Base-by-base conservation (phyloP, 2,888 invertebrate species). In the Trissoscelio sp. region DNA sequence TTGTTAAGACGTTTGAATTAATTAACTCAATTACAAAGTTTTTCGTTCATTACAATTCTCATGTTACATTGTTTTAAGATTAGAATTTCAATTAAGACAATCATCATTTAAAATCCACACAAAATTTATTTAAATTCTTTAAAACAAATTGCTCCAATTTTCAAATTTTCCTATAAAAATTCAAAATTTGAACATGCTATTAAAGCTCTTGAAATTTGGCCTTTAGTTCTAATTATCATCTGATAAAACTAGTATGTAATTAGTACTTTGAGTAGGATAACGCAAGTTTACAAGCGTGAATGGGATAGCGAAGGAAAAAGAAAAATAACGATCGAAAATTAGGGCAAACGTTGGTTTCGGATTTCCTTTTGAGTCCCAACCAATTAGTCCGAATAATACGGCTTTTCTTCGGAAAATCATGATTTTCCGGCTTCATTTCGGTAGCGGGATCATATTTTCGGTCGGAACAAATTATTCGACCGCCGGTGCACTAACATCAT, bases 241-340 rank as follows among this genome's bases (percentile, higher is more conserved):
- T 28, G 11, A 1, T 18, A 34, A 20, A 37, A 22, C 66, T 74
- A 58, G 58, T 66, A 16, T 39, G 57, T 48, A 73, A 72, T 73
- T 73, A 64, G 73, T 64, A 44, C 31, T 37, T 28, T 62, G 55
- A 20, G 24, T 7, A 72, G 28, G 34, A 34, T 55, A 55, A 44
- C 3, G 34, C 55, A 24, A 73, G 34, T 55, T 64, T 62, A 75
- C 75, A 51, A 58, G 75, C 67, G 58, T 66, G 58, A 51, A 75
- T 66, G 66, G 39, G 14, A 28, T n/a, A n/a, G n/a, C n/a, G n/a
- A n/a, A n/a, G n/a, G 55, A 62, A 62, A 22, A 0, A 12, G 16
- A 58, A 34, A 57, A 16, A 48, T 22, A 58, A 31, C 34, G 48
- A 2, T 11, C 22, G 58, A 62, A 28, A 72, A 60, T 62, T 72